Evolutionary conservation across 1,140 invertebrate genomes (phyloP), one percentile per base, ranked within the genome.

Genomic region (Heliothis subflexa): DNA sequence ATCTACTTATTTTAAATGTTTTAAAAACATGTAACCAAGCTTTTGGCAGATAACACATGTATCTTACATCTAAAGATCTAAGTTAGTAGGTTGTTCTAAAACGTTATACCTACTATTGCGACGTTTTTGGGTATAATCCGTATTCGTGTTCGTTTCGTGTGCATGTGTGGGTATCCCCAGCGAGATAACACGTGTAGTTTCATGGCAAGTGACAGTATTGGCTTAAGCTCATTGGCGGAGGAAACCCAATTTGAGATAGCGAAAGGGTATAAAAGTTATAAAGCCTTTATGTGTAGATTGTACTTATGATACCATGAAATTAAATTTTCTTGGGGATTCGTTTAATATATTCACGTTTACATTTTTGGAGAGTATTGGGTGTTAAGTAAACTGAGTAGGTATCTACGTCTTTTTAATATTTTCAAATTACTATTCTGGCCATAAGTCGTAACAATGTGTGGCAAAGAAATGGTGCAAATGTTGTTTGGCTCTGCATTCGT

Each of bases 191-290:
- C 28, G 68, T 33, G 68, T 33, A 71, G 49, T 74, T 47, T 49
- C 54, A 59, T 61, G 54, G 55, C 13, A 74, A 40, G 10, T 3
- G 12, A 28, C 25, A 14, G 47, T 71, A 71, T 55, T 71, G 68
- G 68, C 68, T 71, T 71, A 54, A 71, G 66, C 68, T 71, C 50
- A 71, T 71, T 71, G 68, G 49, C 68, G 25, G 55, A 57, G 70
- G 45, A 61, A 74, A 74, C 71, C 55, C 71, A 74, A 74, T 74
- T 45, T 33, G 55, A 61, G 71, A 74, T 74, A 61, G 71, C 33
- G 54, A 74, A 74, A 61, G 71, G 71, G 71, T 61, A 47, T 61
- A 74, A 59, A 74, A 59, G 71, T 49, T 74, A 59, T 61, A 61
- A 66, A 61, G n/a, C 40, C 54, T 74, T 49, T 54, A 49, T 21